phyloP scores from a whole-genome alignment of 1,140 invertebrate genomes.

The Meloidogyne hapla region DNA sequence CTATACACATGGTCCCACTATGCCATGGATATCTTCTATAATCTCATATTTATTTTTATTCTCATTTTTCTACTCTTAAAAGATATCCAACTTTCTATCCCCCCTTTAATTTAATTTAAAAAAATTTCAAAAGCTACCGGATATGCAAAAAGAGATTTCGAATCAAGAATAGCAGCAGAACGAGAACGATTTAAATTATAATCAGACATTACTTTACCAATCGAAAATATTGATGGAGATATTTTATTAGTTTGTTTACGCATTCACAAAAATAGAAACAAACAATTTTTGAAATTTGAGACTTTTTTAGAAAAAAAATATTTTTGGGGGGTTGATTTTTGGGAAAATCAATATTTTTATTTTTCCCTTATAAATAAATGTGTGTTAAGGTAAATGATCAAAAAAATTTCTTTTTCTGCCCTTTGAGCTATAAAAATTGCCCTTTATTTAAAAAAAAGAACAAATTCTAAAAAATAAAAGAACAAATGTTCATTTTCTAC shows the following conservation, averaged over 20 bases:
- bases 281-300: not conserved
- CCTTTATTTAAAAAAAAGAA: not conserved
- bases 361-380: no score
- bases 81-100: no score
- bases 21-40: no score
- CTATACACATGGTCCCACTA: no score
- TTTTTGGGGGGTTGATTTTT: not conserved
- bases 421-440: no score
- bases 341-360: no score
- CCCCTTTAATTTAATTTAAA: not conserved
- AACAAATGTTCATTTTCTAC: not conserved
- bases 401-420: no score
- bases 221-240: not conserved
- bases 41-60: no score
- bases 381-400: no score
- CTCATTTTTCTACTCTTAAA: no score
- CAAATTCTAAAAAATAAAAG: no score
- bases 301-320: conserved; percentile 3
- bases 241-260: not conserved
- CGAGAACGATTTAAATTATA: conserved; percentile 19
- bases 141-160: conserved; percentile 14
- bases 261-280: not conserved
- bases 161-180: conserved; percentile 22
- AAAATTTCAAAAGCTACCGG: not conserved
- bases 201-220: conserved; percentile 7